Base-by-base conservation (phyloP, 2,797 vertebrate genomes). In the Macrochelys suwanniensis region DNA sequence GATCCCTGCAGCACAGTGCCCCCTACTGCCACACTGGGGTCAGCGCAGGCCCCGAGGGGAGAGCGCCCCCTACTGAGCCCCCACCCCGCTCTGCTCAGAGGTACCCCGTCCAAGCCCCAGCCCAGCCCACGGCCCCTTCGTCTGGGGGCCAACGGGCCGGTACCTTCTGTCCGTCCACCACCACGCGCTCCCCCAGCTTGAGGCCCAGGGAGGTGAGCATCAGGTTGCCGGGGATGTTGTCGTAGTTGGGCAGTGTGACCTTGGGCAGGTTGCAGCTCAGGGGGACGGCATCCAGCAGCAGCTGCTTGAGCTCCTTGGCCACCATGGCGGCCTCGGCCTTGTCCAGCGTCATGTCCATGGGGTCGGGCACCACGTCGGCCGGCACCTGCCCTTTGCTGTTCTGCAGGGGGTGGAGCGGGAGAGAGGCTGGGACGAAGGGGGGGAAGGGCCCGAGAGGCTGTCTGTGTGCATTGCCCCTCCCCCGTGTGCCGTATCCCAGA, bases 271-370 rank as follows among this genome's bases (percentile, higher is more conserved):
- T 98, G n/a, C 99, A 99, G 96, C 99, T 99, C 78, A 99, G 98
- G 0, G 99, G 99, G 53, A 99, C 98, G 0, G 99, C 98, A 7
- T 99, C 99, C 97, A 98, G 98, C 84, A 99, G 98, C 95, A 99
- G 94, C 49, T 99, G 99, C 92, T 98, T 99, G 88, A 99, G 98
- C 89, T 99, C 99, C 97, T 99, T 99, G 89, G 99, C 99, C 87
- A 99, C 98, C 98, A 99, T 98, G 11, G 99, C 99, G 0, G 99
- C 99, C 96, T 99, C 99, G 0, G 99, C 98, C 93, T 99, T 99
- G 95, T 99, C 99, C 98, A 99, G 97, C 26, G 98, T 99, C 99
- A 99, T 99, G 97, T 99, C 99, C 99, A 99, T 99, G 1, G 99
- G 99, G 96, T 99, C 99, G 0, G 99, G 99, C 5, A 99, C 99